Conservation (phyloP, 2,797 vertebrate genomes). For the Gastrophryne carolinensis region DNA sequence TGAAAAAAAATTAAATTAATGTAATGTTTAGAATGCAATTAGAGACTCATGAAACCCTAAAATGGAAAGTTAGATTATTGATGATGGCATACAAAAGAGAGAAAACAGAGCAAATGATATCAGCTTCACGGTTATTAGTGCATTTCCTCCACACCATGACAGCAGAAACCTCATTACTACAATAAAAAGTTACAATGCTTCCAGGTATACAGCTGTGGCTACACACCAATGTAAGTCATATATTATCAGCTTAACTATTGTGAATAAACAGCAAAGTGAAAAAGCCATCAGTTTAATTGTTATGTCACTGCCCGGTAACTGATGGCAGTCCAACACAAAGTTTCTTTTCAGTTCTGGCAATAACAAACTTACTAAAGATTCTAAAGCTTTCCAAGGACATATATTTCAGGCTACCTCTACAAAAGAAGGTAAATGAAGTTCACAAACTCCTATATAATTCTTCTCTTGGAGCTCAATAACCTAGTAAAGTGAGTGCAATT, state of each 20-base stretch:
- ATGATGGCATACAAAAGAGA: too few species aligned
- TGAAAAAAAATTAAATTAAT: too few species aligned
- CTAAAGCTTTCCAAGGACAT: not conserved
- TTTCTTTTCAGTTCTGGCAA: not conserved
- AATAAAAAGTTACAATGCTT: not conserved
- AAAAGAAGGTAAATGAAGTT: constrained; percentile 21
- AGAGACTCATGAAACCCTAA: too few species aligned
- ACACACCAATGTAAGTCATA: not conserved
- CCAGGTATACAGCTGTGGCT: not conserved
- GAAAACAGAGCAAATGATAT: too few species aligned
- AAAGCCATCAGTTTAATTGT: not conserved
- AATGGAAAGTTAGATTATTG: too few species aligned
- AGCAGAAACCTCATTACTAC: not conserved
- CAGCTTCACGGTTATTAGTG: too few species aligned
- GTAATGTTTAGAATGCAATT: too few species aligned
- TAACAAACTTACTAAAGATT: not conserved
- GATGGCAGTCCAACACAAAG: not conserved
- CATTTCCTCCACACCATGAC: not conserved
- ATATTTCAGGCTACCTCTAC: constrained; percentile 2
- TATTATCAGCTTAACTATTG: not conserved
- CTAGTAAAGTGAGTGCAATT: constrained; percentile 30
- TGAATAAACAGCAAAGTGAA: not conserved
- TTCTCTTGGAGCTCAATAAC: constrained; percentile 10
- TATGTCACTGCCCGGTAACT: not conserved
- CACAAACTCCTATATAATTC: not conserved